These are phyloP conservation scores for Troides aeacus DNA, from an alignment of 2,888 invertebrate genomes.

Conservation along the genomic window DNA sequence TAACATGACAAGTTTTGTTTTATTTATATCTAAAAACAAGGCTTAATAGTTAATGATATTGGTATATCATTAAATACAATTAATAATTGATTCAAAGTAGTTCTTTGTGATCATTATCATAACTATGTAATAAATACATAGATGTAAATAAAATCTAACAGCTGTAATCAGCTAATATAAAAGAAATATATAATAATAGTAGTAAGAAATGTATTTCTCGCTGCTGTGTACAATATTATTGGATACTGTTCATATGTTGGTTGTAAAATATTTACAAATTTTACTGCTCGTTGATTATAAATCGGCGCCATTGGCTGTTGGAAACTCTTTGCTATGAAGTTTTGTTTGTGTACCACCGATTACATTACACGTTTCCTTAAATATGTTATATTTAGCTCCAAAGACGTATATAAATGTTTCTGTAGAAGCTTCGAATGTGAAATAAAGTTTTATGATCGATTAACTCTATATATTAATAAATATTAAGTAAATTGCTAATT, in stretches of 20 bases:
- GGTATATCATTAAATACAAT: too few species aligned
- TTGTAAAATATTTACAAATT: background rate
- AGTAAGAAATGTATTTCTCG: background rate
- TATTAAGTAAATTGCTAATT: background rate
- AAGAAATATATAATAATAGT: too few species aligned
- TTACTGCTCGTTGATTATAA: background rate
- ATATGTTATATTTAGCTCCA: background rate
- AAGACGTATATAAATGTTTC: background rate
- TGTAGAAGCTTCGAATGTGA: background rate
- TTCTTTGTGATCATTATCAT: too few species aligned
- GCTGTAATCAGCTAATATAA: too few species aligned
- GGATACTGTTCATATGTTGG: background rate
- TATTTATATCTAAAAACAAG: too few species aligned
- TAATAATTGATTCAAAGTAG: too few species aligned
- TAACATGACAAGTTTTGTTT: too few species aligned
- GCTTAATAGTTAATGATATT: too few species aligned
- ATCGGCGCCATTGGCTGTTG: background rate
- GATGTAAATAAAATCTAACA: too few species aligned
- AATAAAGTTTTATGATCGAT: background rate
- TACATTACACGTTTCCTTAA: conserved; percentile 3
- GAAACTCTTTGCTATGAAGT: background rate
- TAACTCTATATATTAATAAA: background rate
- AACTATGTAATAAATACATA: too few species aligned
- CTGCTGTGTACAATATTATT: background rate
- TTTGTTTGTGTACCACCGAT: conserved; percentile 22